Percentiles rank a stretch among this genome's conserved stretches.
Evolutionary conservation across 1,140 invertebrate species (phyloP).

Genomic region (Diabrotica undecimpunctata): DNA sequence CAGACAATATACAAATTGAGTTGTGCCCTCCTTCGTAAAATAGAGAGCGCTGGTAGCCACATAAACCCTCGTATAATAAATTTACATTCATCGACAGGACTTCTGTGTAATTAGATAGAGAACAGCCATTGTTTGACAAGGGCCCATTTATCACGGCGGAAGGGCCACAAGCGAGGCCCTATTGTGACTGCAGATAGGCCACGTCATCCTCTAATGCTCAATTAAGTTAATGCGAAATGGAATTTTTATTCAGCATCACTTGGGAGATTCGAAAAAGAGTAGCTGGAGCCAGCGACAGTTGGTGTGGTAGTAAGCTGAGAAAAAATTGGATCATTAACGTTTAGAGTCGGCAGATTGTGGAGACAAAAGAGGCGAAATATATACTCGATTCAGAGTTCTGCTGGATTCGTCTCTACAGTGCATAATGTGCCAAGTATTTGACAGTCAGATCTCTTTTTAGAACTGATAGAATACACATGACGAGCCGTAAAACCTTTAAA

Average conservation of each 20-base stretch:
- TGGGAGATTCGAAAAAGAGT: too few species aligned
- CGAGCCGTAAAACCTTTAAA: too few species aligned
- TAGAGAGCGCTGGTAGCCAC: background rate
- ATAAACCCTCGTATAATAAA: conserved; percentile 1
- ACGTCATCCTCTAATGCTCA: conserved; percentile 1
- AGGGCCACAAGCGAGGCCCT: background rate
- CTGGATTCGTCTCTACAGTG: too few species aligned
- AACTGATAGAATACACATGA: too few species aligned
- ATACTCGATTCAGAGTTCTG: too few species aligned
- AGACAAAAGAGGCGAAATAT: too few species aligned
- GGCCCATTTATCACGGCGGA: background rate
- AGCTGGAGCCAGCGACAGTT: too few species aligned
- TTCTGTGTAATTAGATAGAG: conserved; percentile 2
- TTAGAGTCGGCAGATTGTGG: too few species aligned
- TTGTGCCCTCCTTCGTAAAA: background rate
- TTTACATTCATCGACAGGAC: conserved; percentile 1
- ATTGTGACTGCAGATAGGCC: conserved; percentile 1
- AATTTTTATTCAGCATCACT: background rate
- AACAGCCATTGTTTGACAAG: conserved; percentile 2
- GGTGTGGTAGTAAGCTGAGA: too few species aligned
- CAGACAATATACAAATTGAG: background rate
- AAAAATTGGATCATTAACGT: too few species aligned
- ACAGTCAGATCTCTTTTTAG: too few species aligned
- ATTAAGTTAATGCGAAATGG: background rate
- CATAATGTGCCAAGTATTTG: too few species aligned